phyloP scores from a whole-genome alignment of 2,797 vertebrate genomes.

The Dryobates pubescens region DNA sequence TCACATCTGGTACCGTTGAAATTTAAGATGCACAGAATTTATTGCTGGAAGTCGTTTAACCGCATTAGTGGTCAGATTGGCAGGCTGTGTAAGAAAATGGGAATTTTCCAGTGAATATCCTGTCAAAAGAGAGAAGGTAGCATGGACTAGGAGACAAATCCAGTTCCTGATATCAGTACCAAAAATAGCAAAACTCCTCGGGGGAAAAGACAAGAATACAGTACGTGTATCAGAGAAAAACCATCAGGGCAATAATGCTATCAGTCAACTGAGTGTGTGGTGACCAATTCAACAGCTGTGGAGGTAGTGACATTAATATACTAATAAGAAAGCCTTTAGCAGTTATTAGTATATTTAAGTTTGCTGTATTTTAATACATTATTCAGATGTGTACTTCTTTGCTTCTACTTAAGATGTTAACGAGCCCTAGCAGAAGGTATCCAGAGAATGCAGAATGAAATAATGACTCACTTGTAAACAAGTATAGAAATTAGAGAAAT shows the following conservation, averaged over 20 bases:
- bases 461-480: not conserved
- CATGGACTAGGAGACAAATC: not conserved
- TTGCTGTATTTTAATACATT: not conserved
- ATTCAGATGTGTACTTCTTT: not conserved
- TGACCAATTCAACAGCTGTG: not conserved
- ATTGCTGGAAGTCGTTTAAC: not conserved
- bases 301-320: not conserved
- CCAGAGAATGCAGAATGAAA: not conserved
- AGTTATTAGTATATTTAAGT: not conserved
- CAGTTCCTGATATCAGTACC: not conserved
- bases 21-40: not conserved
- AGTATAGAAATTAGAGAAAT: not conserved
- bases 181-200: not conserved
- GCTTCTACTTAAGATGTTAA: not conserved
- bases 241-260: not conserved
- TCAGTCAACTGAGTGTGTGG: not conserved
- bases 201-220: not conserved
- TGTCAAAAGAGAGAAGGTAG: not conserved
- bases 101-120: not conserved
- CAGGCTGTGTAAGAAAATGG: not conserved
- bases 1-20: not conserved
- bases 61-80: not conserved
- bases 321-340: not conserved
- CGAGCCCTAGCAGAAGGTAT: not conserved
- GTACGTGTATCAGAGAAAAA: not conserved